Percentiles rank a stretch among this genome's conserved stretches.
Evolutionary conservation across 2,888 invertebrate species (phyloP).

Genomic region (Orgyia antiqua): DNA sequence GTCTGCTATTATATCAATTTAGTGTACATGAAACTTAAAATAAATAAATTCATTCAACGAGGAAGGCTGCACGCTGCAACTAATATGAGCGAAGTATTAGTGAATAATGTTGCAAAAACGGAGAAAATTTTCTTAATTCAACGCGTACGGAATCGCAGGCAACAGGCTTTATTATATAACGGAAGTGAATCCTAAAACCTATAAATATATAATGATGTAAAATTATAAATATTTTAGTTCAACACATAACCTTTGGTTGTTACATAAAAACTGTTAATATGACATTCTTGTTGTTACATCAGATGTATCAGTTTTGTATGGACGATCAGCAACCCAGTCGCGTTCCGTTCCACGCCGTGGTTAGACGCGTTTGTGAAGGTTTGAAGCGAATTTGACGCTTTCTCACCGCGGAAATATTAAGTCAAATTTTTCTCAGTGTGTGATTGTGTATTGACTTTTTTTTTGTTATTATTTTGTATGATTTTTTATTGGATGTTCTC

Average conservation of each 20-base stretch:
- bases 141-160: no score
- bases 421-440: conserved; percentile 48
- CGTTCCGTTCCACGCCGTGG: conserved; percentile 22
- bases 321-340: conserved; percentile 30
- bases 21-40: no score
- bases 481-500: conserved; percentile 29
- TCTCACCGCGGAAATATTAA: conserved; percentile 46
- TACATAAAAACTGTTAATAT: conserved; percentile 30
- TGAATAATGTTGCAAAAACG: no score
- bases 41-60: no score
- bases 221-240: no score
- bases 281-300: conserved; percentile 30
- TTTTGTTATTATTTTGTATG: conserved; percentile 9
- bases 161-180: no score
- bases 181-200: no score
- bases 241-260: conserved; percentile 25
- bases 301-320: conserved; percentile 22
- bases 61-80: no score
- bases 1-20: no score
- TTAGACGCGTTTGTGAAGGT: conserved; percentile 23
- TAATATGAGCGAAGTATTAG: no score
- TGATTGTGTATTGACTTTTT: conserved; percentile 32
- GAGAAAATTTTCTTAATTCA: no score
- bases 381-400: conserved; percentile 46
- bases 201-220: no score